Evolutionary conservation across 2,113 vertebrate genomes (phyloP).

Genomic region (Oxygymnocypris stewartii): DNA sequence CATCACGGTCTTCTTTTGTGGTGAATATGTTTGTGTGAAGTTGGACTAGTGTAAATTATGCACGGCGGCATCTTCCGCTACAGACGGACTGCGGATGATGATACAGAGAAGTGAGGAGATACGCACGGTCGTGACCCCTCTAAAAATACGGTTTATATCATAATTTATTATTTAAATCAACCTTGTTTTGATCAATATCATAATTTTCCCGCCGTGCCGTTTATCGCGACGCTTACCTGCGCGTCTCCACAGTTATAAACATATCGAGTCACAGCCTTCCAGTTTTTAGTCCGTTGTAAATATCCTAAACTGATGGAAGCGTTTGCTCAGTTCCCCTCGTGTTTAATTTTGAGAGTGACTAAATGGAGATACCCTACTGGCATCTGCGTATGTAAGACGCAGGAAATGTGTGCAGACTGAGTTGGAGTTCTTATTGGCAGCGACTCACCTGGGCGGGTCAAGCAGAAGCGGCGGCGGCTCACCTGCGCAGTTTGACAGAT

Average conservation of each 20-base stretch:
- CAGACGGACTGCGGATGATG: conserved; percentile 57
- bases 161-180: not conserved
- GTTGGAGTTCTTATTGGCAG: conserved; percentile 67
- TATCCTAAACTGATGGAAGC: not conserved
- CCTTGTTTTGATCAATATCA: not conserved
- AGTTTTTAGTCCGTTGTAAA: not conserved
- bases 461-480: conserved; percentile 61
- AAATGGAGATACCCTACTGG: not conserved
- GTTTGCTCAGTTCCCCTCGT: not conserved
- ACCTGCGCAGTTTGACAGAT: not conserved
- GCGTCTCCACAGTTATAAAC: conserved; percentile 4
- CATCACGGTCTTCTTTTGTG: not conserved
- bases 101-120: conserved; percentile 47
- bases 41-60: conserved; percentile 25
- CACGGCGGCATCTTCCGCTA: conserved; percentile 35
- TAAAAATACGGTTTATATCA: not conserved
- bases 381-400: not conserved
- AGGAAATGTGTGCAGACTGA: conserved; percentile 59
- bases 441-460: conserved; percentile 63
- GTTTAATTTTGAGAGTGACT: conserved; percentile 9
- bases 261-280: not conserved
- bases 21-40: not conserved
- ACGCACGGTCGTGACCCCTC: not conserved
- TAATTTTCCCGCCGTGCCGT: not conserved
- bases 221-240: not conserved